Evolutionary conservation across 2,113 vertebrate genomes (phyloP), one percentile per base, ranked within the genome.

Genomic region (Ciconia boyciana): DNA sequence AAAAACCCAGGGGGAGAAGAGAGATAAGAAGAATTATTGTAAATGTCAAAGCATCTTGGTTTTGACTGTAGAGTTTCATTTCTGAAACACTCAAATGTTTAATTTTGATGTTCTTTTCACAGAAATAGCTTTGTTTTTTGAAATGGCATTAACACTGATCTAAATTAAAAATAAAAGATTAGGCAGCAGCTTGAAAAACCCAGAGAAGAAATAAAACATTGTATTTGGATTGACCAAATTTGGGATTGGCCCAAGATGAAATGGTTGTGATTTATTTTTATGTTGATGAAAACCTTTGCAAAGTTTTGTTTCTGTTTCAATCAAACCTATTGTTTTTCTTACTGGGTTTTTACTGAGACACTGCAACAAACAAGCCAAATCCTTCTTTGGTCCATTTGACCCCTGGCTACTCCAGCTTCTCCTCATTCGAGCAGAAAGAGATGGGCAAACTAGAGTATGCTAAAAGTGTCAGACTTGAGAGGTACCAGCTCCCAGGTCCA

Each of bases 71-170:
- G 15, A 71, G 12, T 76, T 74, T 95, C 4, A n/a, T 64, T 82
- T 87, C 60, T 96, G 34, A 93, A 95, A 91, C 24, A 34, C n/a
- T 85, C 41, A 76, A 36, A 89, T 76, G 36, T 87, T 87, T 90
- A 83, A 61, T 97, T 91, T 91, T 91, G 3, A 65, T 2, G 1
- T 85, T 69, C 5, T 91, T 93, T 90, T 90, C 36, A 83, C 8
- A 88, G 54, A 83, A 94, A 69, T 94, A 91, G 41, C 62, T 97
- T 93, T 76, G 34, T 49, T 95, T 96, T 90, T 83, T 88, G 8
- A 91, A 95, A 96, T 57, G 17, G 17, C 5, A 46, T 94, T 93
- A 94, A 79, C 62, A 46, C 6, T 76, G 78, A 88, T 74, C 90
- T 91, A 66, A 49, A 93, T 46, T 69, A 46, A 88, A 92, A 91